These are phyloP conservation scores for Dioctria rufipes DNA, from an alignment of 2,888 invertebrate species.

Conservation along the genomic window DNA sequence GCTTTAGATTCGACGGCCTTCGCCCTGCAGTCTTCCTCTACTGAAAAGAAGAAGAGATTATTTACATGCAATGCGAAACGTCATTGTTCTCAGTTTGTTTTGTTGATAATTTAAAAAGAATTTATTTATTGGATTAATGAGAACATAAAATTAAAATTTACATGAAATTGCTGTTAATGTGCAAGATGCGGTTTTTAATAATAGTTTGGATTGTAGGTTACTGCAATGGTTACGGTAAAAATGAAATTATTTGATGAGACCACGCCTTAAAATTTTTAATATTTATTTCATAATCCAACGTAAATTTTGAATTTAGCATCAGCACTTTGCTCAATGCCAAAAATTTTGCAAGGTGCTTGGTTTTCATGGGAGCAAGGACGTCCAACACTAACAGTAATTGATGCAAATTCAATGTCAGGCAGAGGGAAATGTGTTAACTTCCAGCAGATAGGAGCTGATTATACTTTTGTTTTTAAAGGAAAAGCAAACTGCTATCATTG, in stretches of 20 bases:
- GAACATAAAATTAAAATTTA: too few species aligned
- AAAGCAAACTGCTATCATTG: conserved; percentile 84
- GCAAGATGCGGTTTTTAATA: conserved; percentile 4
- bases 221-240: conserved; percentile 4
- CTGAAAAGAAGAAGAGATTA: too few species aligned
- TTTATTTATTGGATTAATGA: too few species aligned
- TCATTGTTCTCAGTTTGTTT: too few species aligned
- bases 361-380: conserved; percentile 91
- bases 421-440: conserved; percentile 83
- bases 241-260: neutral
- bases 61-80: too few species aligned
- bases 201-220: conserved; percentile 12
- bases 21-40: too few species aligned
- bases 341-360: conserved; percentile 88
- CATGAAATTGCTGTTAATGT: too few species aligned
- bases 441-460: conserved; percentile 84
- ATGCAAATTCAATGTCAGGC: conserved; percentile 83
- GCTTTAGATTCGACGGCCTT: too few species aligned
- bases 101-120: too few species aligned
- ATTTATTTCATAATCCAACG: neutral
- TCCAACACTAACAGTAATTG: conserved; percentile 87
- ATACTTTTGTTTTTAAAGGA: conserved; percentile 85
- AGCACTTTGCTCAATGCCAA: conserved; percentile 80
- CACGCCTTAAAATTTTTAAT: conserved; percentile 32
- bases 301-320: conserved; percentile 5